These are phyloP conservation scores for Limosa lapponica DNA, from an alignment of 2,797 vertebrate species.

Conservation along the genomic window DNA sequence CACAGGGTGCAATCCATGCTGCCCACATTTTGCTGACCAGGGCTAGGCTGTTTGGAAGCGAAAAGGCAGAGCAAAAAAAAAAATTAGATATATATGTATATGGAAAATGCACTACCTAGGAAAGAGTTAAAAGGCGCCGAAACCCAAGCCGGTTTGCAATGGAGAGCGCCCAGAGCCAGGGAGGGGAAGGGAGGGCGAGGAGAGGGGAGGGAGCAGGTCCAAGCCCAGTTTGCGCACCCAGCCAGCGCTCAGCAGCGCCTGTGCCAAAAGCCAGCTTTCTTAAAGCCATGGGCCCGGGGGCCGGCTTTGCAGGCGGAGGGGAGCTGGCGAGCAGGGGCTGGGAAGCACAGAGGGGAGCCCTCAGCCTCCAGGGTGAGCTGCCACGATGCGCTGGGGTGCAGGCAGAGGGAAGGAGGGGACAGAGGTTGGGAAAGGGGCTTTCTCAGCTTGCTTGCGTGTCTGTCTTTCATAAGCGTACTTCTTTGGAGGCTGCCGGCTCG, in stretches of 20 bases:
- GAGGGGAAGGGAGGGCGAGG: conserved; percentile 45
- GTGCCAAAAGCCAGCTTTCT: conserved; percentile 62
- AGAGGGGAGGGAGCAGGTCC: conserved; percentile 52
- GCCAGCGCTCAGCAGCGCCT: conserved; percentile 13
- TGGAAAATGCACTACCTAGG: background rate
- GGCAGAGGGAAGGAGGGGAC: background rate
- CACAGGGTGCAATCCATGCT: background rate
- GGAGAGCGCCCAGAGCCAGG: conserved; percentile 24
- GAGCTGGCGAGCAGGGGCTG: background rate
- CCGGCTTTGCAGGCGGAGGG: background rate
- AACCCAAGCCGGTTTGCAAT: background rate
- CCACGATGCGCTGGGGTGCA: background rate
- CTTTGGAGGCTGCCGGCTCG: background rate
- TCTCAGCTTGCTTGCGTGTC: background rate
- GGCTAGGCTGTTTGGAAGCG: background rate
- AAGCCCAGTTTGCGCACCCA: conserved; percentile 25
- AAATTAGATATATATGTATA: accelerated
- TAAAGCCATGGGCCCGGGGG: conserved; percentile 38
- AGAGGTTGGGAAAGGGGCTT: background rate
- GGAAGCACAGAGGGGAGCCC: background rate
- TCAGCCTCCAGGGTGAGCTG: background rate
- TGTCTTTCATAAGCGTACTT: background rate
- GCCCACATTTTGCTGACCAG: background rate
- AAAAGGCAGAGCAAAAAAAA: background rate
- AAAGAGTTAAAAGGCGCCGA: conserved; percentile 65